Percentiles rank a stretch among this genome's conserved stretches.
phyloP scores from a whole-genome alignment of 2,113 vertebrate genomes.

The Columbina picui region DNA sequence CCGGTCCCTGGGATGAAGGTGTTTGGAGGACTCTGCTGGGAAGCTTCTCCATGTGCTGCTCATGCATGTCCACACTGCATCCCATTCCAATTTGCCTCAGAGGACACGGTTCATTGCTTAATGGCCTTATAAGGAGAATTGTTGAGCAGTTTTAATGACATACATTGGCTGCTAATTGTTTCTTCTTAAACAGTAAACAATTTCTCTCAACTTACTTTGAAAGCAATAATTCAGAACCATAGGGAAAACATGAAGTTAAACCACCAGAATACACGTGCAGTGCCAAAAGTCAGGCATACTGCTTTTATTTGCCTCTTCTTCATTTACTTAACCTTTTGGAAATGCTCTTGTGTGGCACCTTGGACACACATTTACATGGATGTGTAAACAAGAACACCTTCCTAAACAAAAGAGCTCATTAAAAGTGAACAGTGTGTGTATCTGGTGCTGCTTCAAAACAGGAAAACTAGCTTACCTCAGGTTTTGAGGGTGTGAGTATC shows the following conservation, averaged over 20 bases:
- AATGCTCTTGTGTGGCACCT: neutral
- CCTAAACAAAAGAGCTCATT: neutral
- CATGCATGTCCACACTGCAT: neutral
- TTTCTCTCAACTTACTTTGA: neutral
- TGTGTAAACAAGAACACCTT: neutral
- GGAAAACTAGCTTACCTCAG: neutral
- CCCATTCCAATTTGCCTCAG: neutral
- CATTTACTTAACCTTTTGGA: neutral
- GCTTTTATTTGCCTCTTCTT: neutral
- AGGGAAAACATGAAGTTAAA: neutral
- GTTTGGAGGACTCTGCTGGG: accelerated
- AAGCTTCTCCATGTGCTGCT: neutral
- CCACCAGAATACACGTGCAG: neutral
- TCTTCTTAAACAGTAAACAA: neutral
- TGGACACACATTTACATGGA: neutral
- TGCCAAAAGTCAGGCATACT: neutral
- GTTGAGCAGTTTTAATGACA: neutral
- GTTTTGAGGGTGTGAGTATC: neutral
- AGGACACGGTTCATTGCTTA: neutral
- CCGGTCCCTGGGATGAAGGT: accelerated
- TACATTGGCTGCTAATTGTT: neutral
- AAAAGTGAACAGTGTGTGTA: neutral
- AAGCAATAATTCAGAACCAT: neutral
- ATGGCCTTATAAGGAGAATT: neutral
- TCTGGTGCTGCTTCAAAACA: neutral